phyloP scores from a whole-genome alignment of 2,888 invertebrate species.

The Mactromeris polynyma region DNA sequence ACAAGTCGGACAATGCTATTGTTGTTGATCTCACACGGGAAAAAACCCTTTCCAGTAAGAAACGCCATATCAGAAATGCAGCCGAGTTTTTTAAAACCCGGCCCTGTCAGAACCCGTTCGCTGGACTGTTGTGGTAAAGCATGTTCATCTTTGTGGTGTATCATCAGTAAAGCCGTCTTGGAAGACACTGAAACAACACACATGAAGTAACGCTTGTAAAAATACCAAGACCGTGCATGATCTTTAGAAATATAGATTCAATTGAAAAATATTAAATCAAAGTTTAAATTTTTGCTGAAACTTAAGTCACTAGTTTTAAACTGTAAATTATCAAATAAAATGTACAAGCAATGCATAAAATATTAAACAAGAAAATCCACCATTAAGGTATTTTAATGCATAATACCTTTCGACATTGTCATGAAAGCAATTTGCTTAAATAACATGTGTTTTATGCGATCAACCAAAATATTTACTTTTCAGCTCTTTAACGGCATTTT shows the following conservation, averaged over 20 bases:
- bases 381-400: no score
- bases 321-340: background rate
- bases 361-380: no score
- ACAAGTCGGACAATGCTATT: background rate
- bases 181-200: constrained; percentile 15
- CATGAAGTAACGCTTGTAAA: background rate
- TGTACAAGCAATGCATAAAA: background rate
- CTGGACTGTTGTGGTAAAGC: constrained; percentile 66
- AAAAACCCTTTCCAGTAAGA: constrained; percentile 65
- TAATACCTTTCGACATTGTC: background rate
- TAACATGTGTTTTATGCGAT: background rate
- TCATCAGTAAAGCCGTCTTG: constrained; percentile 58
- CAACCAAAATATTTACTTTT: background rate
- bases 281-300: background rate
- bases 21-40: constrained; percentile 31
- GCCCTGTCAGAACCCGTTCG: constrained; percentile 55
- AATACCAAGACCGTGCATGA: background rate
- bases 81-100: constrained; percentile 59
- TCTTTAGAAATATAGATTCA: no score
- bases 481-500: background rate
- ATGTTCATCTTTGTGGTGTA: constrained; percentile 71
- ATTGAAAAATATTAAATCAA: background rate
- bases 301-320: background rate
- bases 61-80: constrained; percentile 71
- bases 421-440: background rate